Conservation (phyloP, 2,113 vertebrate genomes). For the Ascaphus truei region DNA sequence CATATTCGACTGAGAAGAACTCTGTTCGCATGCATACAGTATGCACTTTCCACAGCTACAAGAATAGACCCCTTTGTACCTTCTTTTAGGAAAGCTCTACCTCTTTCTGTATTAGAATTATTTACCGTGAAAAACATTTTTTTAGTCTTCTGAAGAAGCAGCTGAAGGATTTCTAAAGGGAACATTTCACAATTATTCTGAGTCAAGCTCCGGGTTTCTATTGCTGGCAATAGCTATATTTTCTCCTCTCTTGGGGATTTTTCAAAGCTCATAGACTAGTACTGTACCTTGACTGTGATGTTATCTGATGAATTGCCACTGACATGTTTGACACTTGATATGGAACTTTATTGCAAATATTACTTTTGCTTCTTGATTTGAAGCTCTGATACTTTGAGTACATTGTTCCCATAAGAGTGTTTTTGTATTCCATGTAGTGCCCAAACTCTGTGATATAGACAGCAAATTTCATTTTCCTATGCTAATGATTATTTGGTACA, state of each 20-base stretch:
- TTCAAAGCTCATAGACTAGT: slow-evolving; percentile 30
- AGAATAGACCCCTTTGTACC: neutral
- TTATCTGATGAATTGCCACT: slow-evolving; percentile 35
- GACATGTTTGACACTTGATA: slow-evolving; percentile 33
- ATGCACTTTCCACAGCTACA: too few species aligned
- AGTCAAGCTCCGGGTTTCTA: slow-evolving; percentile 12
- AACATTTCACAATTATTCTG: slow-evolving; percentile 12
- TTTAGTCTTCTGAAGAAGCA: neutral
- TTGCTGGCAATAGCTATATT: slow-evolving; percentile 12
- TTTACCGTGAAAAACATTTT: neutral
- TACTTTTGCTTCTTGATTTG: slow-evolving; percentile 26
- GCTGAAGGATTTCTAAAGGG: neutral
- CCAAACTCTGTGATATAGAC: slow-evolving; percentile 18
- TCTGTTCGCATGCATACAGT: too few species aligned
- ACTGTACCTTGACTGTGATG: slow-evolving; percentile 19
- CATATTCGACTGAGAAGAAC: too few species aligned
- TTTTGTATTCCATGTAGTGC: slow-evolving; percentile 9
- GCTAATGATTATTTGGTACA: neutral
- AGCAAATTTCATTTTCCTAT: slow-evolving; percentile 5
- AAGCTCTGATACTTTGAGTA: slow-evolving; percentile 17
- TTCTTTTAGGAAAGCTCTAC: neutral
- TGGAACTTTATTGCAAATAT: slow-evolving; percentile 34
- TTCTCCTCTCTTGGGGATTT: slow-evolving; percentile 19
- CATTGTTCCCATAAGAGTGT: slow-evolving; percentile 16
- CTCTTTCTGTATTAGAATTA: neutral